Base-by-base conservation (phyloP, 2,888 invertebrate species). In the Leptinotarsa juncta region DNA sequence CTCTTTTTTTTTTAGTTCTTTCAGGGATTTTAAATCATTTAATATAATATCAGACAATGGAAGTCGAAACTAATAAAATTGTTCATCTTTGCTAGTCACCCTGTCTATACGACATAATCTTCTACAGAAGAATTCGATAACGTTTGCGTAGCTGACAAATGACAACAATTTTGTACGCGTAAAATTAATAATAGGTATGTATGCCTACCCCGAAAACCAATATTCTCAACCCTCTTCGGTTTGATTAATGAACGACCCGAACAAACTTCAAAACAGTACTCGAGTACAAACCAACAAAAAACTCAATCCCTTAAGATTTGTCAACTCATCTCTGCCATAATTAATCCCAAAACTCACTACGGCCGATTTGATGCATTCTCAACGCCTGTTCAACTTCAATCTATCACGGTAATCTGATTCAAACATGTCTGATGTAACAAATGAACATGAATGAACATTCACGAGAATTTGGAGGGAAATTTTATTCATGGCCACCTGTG, bases 401-500 rank as follows among this genome's bases (percentile, higher is more conserved):
- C 79, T 76, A 82, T 82, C 82, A 82, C 57, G 72, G 75, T 72
- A 53, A 75, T 72, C 60, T 70, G 67, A 76, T 73, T 57, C 57
- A 75, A 79, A 77, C 75, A 74, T 79, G 78, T 79, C 77, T 71
- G 74, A 68, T 74, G 73, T 80, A 76, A 75, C 76, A 80, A 78
- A 77, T 77, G 77, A 74, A 77, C 77, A 73, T 78, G 78, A 80
- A 78, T 78, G 77, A 78, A 80, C 75, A 66, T 81, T 81, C 78
- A 80, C 77, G 81, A 79, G 78, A 80, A 79, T 81, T 81, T 80
- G 80, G 78, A 82, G 79, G 80, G 79, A 81, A 81, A 77, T 78
- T 72, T 79, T 81, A 81, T 81, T 80, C 80, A 79, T 73, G 76
- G 72, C 78, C 83, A 82, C 83, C 82, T 83, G 83, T 81, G 81